A percentile compares a stretch with the other conserved stretches of the same genome.
phyloP scores from a whole-genome alignment of 2,888 invertebrate genomes.

The Clostera curtula region DNA sequence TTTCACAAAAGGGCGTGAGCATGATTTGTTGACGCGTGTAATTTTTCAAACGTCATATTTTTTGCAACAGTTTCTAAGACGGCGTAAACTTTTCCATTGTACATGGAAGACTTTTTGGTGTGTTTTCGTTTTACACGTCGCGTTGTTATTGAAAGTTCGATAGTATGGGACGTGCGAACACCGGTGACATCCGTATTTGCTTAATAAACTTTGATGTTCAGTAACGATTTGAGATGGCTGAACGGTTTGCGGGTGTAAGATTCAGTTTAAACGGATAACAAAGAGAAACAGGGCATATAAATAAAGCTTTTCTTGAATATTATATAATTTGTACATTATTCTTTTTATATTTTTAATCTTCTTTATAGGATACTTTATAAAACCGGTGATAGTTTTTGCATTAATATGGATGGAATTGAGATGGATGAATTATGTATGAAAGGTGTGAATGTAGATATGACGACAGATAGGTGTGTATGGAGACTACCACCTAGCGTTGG shows the following conservation, averaged over 20 bases:
- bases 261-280: too few relatives aligned
- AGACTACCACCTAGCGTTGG: too few relatives aligned
- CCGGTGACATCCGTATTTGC: slow-evolving; percentile 38
- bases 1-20: slow-evolving; percentile 67
- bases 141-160: slow-evolving; percentile 55
- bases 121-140: slow-evolving; percentile 40
- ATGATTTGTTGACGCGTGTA: slow-evolving; percentile 74
- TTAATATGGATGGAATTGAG: too few relatives aligned
- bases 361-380: too few relatives aligned
- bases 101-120: slow-evolving; percentile 56
- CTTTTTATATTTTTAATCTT: too few relatives aligned
- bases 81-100: slow-evolving; percentile 68
- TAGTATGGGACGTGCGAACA: slow-evolving; percentile 46
- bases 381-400: too few relatives aligned
- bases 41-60: slow-evolving; percentile 75
- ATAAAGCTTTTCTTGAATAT: too few relatives aligned
- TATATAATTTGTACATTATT: too few relatives aligned
- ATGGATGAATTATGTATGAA: too few relatives aligned
- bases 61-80: slow-evolving; percentile 61
- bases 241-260: slow-evolving; percentile 19
- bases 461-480: too few relatives aligned
- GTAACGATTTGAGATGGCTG: slow-evolving; percentile 25
- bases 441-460: too few relatives aligned
- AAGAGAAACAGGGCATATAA: too few relatives aligned
- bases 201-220: slow-evolving; percentile 40